Conservation (phyloP, 2,888 invertebrate genomes). For the Elmis aenea region DNA sequence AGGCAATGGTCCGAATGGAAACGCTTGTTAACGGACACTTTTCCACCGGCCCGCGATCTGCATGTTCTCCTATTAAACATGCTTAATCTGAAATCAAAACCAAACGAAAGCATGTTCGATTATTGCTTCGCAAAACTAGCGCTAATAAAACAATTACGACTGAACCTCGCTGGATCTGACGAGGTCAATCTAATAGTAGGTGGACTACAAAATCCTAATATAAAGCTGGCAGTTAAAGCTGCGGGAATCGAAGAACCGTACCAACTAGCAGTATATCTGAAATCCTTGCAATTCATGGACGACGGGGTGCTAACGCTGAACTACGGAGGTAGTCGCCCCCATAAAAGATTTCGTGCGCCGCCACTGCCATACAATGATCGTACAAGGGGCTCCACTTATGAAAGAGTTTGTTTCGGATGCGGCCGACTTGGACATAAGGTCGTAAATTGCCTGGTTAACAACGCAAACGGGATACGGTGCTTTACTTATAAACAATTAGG, state of each 20-base stretch:
- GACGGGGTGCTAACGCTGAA: too few species aligned
- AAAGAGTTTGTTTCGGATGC: too few species aligned
- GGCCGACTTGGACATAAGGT: too few species aligned
- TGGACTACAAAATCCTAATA: too few species aligned
- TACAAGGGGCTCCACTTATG: too few species aligned
- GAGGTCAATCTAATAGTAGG: background rate
- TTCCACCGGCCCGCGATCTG: too few species aligned
- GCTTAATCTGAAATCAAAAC: background rate
- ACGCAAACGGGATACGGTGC: too few species aligned
- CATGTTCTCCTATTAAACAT: background rate
- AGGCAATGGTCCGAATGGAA: background rate
- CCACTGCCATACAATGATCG: too few species aligned
- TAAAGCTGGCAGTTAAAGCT: slow-evolving; percentile 1
- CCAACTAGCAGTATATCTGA: background rate
- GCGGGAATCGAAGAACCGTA: background rate
- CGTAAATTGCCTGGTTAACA: too few species aligned
- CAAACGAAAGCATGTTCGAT: background rate
- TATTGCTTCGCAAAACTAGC: background rate
- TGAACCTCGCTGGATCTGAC: background rate
- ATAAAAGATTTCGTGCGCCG: background rate
- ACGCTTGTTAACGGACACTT: too few species aligned
- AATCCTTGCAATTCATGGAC: background rate
- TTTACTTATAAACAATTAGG: too few species aligned
- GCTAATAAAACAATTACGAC: background rate
- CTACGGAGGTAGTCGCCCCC: too few species aligned